Conservation (phyloP, 2,797 vertebrate genomes). For the Rhincodon typus region DNA sequence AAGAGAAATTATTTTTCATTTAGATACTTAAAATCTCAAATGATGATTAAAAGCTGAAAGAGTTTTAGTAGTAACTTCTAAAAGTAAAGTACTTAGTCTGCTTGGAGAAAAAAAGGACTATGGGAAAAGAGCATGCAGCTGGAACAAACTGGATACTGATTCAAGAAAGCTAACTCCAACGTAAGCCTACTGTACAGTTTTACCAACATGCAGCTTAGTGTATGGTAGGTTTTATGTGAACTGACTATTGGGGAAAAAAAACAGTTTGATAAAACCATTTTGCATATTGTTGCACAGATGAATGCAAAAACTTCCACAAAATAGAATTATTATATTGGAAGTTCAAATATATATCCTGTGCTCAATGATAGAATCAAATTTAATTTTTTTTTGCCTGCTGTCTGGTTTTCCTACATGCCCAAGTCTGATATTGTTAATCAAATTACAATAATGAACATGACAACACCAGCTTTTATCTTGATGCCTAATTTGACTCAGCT, state of each 20-base stretch:
- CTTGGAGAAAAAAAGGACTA: not conserved
- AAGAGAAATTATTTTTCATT: not conserved
- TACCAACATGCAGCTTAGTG: not conserved
- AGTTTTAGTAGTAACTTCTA: not conserved
- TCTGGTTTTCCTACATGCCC: not conserved
- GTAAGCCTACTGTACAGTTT: not conserved
- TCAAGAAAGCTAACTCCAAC: not conserved
- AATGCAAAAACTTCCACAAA: not conserved
- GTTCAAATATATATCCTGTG: not conserved
- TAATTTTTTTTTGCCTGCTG: not conserved
- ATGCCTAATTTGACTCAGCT: not conserved
- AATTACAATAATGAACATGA: not conserved
- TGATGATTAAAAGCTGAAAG: too few species aligned
- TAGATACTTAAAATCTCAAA: too few species aligned
- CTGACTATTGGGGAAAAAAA: not conserved
- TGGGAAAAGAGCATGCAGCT: not conserved
- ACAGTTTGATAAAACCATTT: not conserved
- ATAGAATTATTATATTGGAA: not conserved
- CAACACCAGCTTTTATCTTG: not conserved
- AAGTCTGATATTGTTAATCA: not conserved
- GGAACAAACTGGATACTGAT: not conserved
- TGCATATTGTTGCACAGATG: not conserved
- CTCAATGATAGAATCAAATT: not conserved
- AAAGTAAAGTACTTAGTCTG: not conserved
- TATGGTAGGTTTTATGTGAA: not conserved